Evolutionary conservation across 2,797 vertebrate genomes (phyloP), one percentile per base, ranked within the genome.

Genomic region (Pseudomugil gertrudae): DNA sequence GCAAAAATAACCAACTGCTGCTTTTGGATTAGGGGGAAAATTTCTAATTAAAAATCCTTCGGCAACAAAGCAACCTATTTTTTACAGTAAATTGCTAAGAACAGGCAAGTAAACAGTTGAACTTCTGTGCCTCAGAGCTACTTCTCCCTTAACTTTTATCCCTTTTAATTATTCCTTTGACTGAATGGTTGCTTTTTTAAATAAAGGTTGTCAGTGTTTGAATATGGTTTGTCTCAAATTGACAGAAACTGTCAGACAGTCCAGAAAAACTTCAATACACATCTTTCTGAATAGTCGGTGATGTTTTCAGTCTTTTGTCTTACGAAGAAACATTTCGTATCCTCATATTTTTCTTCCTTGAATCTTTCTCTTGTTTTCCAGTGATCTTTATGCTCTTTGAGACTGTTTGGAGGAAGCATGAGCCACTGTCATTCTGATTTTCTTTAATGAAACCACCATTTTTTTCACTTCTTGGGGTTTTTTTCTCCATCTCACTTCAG

Each of bases 401-500:
- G 35, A 36, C 0, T 19, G 1, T 40, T 40, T 19, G 17, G 38
- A 40, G 19, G 19, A 43, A 43, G 1, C 19, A n/a, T 27, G 13
- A 43, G 15, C 40, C n/a, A 7, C 17, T 40, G 2, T 17, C 5
- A 6, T 11, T 35, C 38, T 17, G 38, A 40, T 40, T 40, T 40
- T 45, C 43, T 45, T 45, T 45, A n/a, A 6, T n/a, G 2, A 45
- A 45, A 3, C 3, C 43, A 8, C 19, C 19, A 3, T 9, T n/a
- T n/a, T 45, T 45, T 45, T 45, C n/a, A 21, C 43, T 21, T 60
- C 38, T 33, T 32, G 4, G 24, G 45, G 4, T 26, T 76, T 51
- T 29, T 5, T 23, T 14, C 4, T 40, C 26, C 27, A 26, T 9
- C 30, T 15, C 85, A n/a, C 11, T 32, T n/a, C 85, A 98, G 97